These are phyloP conservation scores for Lepilemur septentrionalis DNA, from an alignment of 2,797 vertebrate genomes.

Conservation along the genomic window DNA sequence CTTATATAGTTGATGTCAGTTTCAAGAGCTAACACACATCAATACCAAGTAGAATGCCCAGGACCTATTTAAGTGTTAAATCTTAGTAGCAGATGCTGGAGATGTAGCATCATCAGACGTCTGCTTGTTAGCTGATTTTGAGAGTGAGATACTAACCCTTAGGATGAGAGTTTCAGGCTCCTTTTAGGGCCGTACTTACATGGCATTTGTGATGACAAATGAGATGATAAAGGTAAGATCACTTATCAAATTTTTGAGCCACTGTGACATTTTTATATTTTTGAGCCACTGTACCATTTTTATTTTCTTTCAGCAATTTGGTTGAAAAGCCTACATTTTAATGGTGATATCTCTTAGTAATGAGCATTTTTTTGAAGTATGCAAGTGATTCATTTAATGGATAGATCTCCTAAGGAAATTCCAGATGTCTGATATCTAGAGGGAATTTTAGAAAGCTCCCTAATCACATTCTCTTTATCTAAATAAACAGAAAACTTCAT, in stretches of 20 bases:
- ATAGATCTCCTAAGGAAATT: background rate
- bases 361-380: background rate
- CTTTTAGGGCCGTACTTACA: fast-evolving
- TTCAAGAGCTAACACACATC: background rate
- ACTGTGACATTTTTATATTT: background rate
- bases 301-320: background rate
- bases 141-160: background rate
- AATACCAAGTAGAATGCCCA: fast-evolving
- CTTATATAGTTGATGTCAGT: fast-evolving
- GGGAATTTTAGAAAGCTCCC: background rate
- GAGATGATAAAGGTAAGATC: background rate
- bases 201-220: background rate
- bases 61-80: background rate
- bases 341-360: background rate
- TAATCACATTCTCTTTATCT: background rate
- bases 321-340: background rate
- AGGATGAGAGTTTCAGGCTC: background rate
- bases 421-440: constrained; percentile 13
- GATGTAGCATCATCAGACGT: fast-evolving
- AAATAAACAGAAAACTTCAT: constrained; percentile 25
- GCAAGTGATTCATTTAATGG: background rate
- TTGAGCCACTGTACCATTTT: background rate
- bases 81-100: background rate
- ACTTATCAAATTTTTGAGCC: background rate
- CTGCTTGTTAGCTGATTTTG: background rate